Conservation (phyloP, 2,888 invertebrate species). For the Elgonia sp. region DNA sequence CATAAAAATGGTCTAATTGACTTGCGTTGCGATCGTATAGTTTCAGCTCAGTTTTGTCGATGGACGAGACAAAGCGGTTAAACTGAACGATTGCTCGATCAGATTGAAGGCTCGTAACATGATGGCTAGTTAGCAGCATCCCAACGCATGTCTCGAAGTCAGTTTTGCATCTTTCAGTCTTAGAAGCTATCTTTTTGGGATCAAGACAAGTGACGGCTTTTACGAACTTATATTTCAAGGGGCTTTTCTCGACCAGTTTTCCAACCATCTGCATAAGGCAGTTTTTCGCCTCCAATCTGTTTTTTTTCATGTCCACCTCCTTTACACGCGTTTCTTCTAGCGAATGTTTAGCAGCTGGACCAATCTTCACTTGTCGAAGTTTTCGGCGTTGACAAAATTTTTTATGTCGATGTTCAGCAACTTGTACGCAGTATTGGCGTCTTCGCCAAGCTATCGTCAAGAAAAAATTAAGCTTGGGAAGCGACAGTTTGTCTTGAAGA, state of each 20-base stretch:
- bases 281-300: slow-evolving; percentile 32
- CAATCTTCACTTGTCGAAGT: slow-evolving; percentile 25
- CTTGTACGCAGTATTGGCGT: slow-evolving; percentile 26
- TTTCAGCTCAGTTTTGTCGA: slow-evolving; percentile 17
- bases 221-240: slow-evolving; percentile 49
- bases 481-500: slow-evolving; percentile 47
- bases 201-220: slow-evolving; percentile 34
- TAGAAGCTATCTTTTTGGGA: slow-evolving; percentile 17
- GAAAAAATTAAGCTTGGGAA: slow-evolving; percentile 41
- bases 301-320: slow-evolving; percentile 20
- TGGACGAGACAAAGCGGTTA: neutral
- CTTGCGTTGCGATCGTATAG: neutral
- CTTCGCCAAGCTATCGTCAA: slow-evolving; percentile 21
- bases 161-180: slow-evolving; percentile 14
- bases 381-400: slow-evolving; percentile 25
- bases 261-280: slow-evolving; percentile 26
- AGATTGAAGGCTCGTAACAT: slow-evolving; percentile 20
- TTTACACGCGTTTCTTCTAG: slow-evolving; percentile 39
- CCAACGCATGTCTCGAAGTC: slow-evolving; percentile 33
- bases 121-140: slow-evolving; percentile 43
- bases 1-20: slow-evolving; percentile 34
- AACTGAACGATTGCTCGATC: slow-evolving; percentile 47
- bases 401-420: slow-evolving; percentile 26
- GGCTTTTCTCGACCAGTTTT: slow-evolving; percentile 45
- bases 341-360: slow-evolving; percentile 42